Evolutionary conservation across 2,888 invertebrate genomes (phyloP), one percentile per base, ranked within the genome.

Genomic region (Hydrotaea cyrtoneurina): DNA sequence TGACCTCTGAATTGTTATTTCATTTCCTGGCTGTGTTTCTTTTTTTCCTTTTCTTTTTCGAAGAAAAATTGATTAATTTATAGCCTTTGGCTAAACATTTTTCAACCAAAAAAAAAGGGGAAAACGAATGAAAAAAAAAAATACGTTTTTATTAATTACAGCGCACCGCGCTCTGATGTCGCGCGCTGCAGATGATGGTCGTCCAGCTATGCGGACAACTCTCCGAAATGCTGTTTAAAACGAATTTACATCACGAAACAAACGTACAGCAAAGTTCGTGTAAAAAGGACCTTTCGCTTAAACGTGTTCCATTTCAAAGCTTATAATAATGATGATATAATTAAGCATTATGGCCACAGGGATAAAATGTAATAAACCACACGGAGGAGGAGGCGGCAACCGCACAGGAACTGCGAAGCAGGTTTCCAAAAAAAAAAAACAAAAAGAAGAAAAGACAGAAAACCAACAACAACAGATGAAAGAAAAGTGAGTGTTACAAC

Each of bases 301-400:
- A 85, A 85, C 85, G 79, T 85, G 85, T 80, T 82, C 79, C 69
- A 77, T 82, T 82, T 74, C 79, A 85, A 85, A 77, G 82, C 82
- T 82, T 80, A 74, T 46, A 74, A 85, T 85, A 85, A 85, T 80
- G 82, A 82, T 82, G 79, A 85, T 82, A 85, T 85, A 85, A 85
- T 85, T 85, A 85, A 85, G 77, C 73, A 77, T 85, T 82, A 82
- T 79, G 79, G 85, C 85, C 85, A 55, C 79, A 73, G 79, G 85
- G 71, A 77, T 82, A 77, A n/a, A 77, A 77, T 78, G 76, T 82
- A 77, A 82, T 82, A 82, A 85, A 80, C 79, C 73, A 64, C 64
- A 82, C 23, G 8, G 31, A 62, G 8, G 13, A 31, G 31, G 55
- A 31, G 17, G 26, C 13, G 53, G 43, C 11, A 13, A 74, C 39